A percentile compares a stretch with the other conserved stretches of the same genome.
These are phyloP conservation scores for Yponomeuta cagnagella DNA, from an alignment of 2,888 invertebrate species.

Conservation along the genomic window DNA sequence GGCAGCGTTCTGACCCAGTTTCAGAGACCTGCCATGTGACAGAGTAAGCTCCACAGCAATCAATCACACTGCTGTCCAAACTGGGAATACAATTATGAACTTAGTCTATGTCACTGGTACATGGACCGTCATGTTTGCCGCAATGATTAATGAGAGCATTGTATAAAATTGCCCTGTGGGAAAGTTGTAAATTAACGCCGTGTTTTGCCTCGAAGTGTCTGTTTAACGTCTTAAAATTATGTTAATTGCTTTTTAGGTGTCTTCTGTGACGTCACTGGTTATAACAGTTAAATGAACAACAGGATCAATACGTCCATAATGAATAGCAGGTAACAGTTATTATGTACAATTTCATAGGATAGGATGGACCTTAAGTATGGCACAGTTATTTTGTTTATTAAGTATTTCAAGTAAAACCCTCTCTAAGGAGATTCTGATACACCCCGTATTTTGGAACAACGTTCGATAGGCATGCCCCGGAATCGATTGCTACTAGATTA, in stretches of 20 bases:
- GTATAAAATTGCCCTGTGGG: constrained; percentile 23
- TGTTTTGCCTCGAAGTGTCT: not conserved
- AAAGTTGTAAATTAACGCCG: constrained; percentile 4
- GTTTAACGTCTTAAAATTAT: not conserved
- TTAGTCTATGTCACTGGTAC: constrained; percentile 61
- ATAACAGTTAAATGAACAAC: not conserved
- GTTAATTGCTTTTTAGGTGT: not conserved
- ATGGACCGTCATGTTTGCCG: constrained; percentile 45
- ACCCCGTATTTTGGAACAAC: too few species aligned
- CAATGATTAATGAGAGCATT: constrained; percentile 56
- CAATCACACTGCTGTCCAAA: constrained; percentile 68
- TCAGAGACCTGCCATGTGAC: not conserved
- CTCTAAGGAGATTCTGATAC: too few species aligned
- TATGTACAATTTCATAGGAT: too few species aligned
- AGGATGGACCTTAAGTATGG: too few species aligned
- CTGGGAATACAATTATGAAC: constrained; percentile 73
- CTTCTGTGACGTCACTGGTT: not conserved
- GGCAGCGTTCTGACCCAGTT: constrained; percentile 10
- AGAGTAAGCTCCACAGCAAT: constrained; percentile 35
- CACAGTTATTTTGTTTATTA: too few species aligned
- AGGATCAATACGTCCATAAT: not conserved
- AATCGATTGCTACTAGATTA: too few species aligned
- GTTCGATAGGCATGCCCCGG: too few species aligned
- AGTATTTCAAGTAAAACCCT: too few species aligned
- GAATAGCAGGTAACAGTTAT: too few species aligned